Evolutionary conservation across 2,888 invertebrate genomes (phyloP).

Genomic region (Nudaria mundana): DNA sequence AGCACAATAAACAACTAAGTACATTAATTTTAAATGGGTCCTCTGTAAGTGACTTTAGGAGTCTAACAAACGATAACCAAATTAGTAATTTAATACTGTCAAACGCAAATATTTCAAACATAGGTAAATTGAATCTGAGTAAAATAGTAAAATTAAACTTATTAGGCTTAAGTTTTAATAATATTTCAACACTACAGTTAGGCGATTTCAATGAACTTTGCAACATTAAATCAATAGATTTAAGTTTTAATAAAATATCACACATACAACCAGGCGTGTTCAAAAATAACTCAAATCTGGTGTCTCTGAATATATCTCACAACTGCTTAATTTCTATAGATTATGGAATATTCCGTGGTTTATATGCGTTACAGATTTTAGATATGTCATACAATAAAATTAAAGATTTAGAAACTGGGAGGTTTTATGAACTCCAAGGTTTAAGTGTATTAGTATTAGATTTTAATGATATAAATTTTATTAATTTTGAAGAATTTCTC

Average conservation of each 20-base stretch:
- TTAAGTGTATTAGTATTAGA: slow-evolving; percentile 49
- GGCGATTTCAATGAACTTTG: slow-evolving; percentile 39
- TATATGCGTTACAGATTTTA: slow-evolving; percentile 40
- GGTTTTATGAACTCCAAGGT: slow-evolving; percentile 47
- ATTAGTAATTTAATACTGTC: slow-evolving; percentile 39
- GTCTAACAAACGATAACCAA: background rate
- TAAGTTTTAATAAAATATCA: slow-evolving; percentile 52
- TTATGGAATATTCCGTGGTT: slow-evolving; percentile 55
- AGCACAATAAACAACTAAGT: slow-evolving; percentile 27
- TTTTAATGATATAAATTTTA: slow-evolving; percentile 46
- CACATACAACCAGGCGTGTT: slow-evolving; percentile 56
- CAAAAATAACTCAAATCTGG: slow-evolving; percentile 44
- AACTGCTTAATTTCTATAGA: slow-evolving; percentile 42
- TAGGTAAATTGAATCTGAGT: slow-evolving; percentile 38
- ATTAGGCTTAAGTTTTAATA: slow-evolving; percentile 46
- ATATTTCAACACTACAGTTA: slow-evolving; percentile 37
- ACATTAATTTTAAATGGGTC: slow-evolving; percentile 33
- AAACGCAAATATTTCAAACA: slow-evolving; percentile 35
- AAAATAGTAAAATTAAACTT: slow-evolving; percentile 31
- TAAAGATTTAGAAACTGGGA: slow-evolving; percentile 46
- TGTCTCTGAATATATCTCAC: slow-evolving; percentile 54
- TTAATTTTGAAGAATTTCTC: slow-evolving; percentile 43
- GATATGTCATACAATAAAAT: slow-evolving; percentile 58
- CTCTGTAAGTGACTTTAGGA: slow-evolving; percentile 2
- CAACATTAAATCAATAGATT: slow-evolving; percentile 41